Conservation (phyloP, 1,140 invertebrate genomes). For the Drosophila persimilis region DNA sequence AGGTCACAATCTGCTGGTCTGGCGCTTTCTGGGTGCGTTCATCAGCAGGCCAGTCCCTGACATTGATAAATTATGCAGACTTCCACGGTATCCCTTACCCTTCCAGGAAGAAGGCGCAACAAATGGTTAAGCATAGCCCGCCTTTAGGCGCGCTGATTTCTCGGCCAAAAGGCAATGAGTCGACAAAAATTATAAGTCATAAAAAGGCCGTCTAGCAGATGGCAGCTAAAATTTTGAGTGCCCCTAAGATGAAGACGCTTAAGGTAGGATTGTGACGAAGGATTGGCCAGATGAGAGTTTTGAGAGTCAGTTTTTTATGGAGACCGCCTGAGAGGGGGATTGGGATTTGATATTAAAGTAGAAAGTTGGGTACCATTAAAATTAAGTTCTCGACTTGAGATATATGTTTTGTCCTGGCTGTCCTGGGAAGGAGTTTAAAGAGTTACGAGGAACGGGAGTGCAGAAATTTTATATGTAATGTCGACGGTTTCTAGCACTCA, state of each 20-base stretch:
- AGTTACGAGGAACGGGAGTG: too few species aligned
- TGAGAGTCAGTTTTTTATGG: constrained; percentile 39
- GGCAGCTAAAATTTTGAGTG: constrained; percentile 77
- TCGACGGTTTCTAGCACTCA: too few species aligned
- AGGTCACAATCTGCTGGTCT: constrained; percentile 65
- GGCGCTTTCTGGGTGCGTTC: constrained; percentile 61
- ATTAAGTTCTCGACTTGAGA: too few species aligned
- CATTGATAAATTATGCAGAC: constrained; percentile 76
- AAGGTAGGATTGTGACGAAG: constrained; percentile 18
- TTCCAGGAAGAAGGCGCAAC: constrained; percentile 38
- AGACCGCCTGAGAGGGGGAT: constrained; percentile 1
- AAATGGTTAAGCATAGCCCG: constrained; percentile 55
- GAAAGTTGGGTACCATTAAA: neutral
- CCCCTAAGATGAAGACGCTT: constrained; percentile 52
- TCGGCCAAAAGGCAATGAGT: constrained; percentile 62
- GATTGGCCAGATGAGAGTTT: constrained; percentile 37
- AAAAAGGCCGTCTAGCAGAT: constrained; percentile 62
- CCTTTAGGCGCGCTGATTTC: constrained; percentile 40
- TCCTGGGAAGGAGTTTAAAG: too few species aligned
- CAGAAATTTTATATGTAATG: too few species aligned
- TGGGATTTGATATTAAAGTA: neutral
- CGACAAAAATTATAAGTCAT: constrained; percentile 78
- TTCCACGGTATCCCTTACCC: constrained; percentile 4
- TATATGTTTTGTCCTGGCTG: too few species aligned
- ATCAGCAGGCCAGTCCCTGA: constrained; percentile 69